Conservation (phyloP, 2,797 vertebrate genomes). For the Vultur gryphus region DNA sequence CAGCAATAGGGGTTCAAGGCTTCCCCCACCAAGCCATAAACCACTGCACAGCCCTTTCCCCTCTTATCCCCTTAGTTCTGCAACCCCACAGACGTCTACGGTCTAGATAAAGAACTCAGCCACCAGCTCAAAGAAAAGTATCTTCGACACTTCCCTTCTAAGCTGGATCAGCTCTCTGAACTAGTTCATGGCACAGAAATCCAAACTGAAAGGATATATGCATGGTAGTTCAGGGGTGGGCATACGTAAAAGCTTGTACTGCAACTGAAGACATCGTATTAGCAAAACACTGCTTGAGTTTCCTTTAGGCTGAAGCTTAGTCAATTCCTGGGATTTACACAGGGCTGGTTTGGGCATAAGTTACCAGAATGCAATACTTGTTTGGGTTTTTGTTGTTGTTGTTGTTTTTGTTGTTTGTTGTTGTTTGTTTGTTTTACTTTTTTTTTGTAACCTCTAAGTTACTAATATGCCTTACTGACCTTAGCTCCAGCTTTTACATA, state of each 20-base stretch:
- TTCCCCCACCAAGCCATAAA: constrained; percentile 7
- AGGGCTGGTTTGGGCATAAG: neutral
- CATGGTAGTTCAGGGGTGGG: neutral
- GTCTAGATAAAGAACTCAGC: constrained; percentile 13
- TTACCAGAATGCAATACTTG: neutral
- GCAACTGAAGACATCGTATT: neutral
- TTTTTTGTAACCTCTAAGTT: neutral
- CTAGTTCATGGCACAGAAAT: constrained; percentile 10
- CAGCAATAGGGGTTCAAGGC: neutral
- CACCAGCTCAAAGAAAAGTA: constrained; percentile 34
- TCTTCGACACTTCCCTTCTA: constrained; percentile 7
- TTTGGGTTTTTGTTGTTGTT: no score
- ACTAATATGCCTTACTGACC: neutral
- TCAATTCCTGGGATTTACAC: neutral
- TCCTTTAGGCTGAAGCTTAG: neutral
- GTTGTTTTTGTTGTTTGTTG: no score
- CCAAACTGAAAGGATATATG: neutral
- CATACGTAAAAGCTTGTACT: neutral
- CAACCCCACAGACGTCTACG: neutral
- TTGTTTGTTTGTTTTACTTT: no score
- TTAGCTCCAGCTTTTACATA: neutral
- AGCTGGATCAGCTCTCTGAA: constrained; percentile 46
- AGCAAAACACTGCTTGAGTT: neutral
- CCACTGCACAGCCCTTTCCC: neutral
- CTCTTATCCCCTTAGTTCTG: neutral